These are phyloP conservation scores for Calameuta filiformis DNA, from an alignment of 2,888 invertebrate species.

Conservation along the genomic window DNA sequence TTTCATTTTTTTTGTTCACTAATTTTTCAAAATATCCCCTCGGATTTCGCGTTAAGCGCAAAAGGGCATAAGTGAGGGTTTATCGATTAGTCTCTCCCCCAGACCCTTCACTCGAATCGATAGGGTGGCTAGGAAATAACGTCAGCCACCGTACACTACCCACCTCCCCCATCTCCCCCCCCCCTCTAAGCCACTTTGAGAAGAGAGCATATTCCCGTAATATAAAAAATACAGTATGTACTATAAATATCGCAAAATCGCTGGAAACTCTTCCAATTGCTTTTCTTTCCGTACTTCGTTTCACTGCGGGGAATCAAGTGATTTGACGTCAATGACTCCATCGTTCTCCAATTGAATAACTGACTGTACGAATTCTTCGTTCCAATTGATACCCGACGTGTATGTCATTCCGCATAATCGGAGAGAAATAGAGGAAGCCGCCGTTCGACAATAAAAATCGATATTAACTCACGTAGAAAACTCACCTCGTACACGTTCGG, in stretches of 20 bases:
- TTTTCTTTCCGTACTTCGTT: not conserved
- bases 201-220: not conserved
- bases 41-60: not conserved
- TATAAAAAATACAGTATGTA: not conserved
- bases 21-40: not conserved
- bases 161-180: not conserved
- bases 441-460: constrained; percentile 27
- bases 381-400: not conserved
- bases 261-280: not conserved
- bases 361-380: not conserved
- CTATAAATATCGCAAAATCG: not conserved
- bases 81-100: not conserved
- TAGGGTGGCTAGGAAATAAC: not conserved
- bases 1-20: not conserved
- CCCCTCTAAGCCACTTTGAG: not conserved
- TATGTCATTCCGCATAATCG: not conserved
- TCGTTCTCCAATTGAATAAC: not conserved
- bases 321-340: not conserved
- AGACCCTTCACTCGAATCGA: not conserved
- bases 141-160: not conserved
- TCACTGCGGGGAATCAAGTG: not conserved
- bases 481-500: constrained; percentile 99
- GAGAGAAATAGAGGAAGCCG: not conserved
- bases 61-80: not conserved
- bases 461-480: constrained; percentile 49